These are phyloP conservation scores for Criorhina ranunculi DNA, from an alignment of 2,888 invertebrate species.

Conservation along the genomic window DNA sequence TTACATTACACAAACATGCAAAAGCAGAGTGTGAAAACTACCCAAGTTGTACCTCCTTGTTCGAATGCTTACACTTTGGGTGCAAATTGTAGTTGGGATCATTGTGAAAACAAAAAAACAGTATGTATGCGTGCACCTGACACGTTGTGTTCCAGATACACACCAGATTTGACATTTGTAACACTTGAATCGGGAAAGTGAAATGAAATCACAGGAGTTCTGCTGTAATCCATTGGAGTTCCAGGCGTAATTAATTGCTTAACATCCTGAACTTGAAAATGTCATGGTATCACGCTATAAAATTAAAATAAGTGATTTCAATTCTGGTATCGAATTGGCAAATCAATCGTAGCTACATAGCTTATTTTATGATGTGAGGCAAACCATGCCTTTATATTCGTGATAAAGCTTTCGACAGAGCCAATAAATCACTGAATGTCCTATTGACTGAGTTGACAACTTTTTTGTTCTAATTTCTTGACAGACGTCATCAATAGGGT, in stretches of 20 bases:
- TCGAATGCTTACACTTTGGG: slow-evolving; percentile 10
- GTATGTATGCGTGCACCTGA: slow-evolving; percentile 14
- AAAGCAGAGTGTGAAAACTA: neutral
- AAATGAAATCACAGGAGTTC: neutral
- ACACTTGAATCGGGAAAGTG: neutral
- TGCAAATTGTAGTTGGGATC: neutral
- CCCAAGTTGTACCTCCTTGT: slow-evolving; percentile 19
- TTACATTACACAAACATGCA: neutral
- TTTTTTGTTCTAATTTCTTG: too few relatives aligned
- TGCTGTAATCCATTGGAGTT: neutral
- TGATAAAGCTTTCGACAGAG: too few relatives aligned
- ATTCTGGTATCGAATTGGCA: too few relatives aligned
- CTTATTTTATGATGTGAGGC: too few relatives aligned
- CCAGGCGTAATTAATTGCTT: neutral
- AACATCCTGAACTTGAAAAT: too few relatives aligned
- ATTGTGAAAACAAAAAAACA: neutral
- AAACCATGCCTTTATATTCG: too few relatives aligned
- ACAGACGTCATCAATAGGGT: too few relatives aligned
- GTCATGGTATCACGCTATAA: too few relatives aligned
- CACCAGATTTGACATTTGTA: slow-evolving; percentile 3
- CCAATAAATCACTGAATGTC: too few relatives aligned
- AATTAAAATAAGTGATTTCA: too few relatives aligned
- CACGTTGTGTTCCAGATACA: neutral
- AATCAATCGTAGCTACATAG: too few relatives aligned
- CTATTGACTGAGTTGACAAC: too few relatives aligned